Base-by-base conservation (phyloP, 2,797 vertebrate genomes). In the Sebastolobus alascanus region DNA sequence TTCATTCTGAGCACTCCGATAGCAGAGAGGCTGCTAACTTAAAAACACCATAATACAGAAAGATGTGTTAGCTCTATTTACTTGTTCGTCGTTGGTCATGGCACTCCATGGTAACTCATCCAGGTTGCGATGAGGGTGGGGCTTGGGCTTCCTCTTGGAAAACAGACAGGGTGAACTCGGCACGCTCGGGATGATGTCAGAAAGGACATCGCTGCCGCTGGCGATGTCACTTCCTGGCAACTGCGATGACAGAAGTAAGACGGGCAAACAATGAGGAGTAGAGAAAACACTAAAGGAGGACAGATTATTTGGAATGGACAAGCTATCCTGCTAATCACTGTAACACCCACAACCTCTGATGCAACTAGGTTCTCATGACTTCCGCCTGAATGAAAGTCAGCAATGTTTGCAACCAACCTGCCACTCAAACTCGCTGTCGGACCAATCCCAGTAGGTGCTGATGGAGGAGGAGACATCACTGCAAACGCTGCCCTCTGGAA, bases 371-470 rank as follows among this genome's bases (percentile, higher is more conserved):
- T 64, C 9, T 55, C 43, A 31, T n/a, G 20, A 6, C 31, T 52
- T 27, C 54, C 11, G 40, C 9, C 5, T 43, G 4, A 65, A 63
- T 12, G 9, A 43, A 8, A 52, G 27, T 37, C 37, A 33, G 43
- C 22, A 1, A 12, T 33, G 7, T 58, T 29, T 29, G 73, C 16
- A 16, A 89, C 91, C 90, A 92, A 99, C 98, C 98, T 99, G 99
- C 98, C 99, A 99, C 87, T 99, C 99, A 94, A 99, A 99, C 90
- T 99, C 99, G 0, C 98, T 99, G 94, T 99, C 99, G 20, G 99
- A 99, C 99, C 99, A 99, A 92, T 99, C 99, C 98, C 98, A 99
- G 71, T 99, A 99, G 0, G 98, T 99, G 92, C 98, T 99, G 91
- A 99, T 99, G 52, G 98, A 99, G 14, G 99, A 99, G 2, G 99